Evolutionary conservation across 2,113 vertebrate species (phyloP), one percentile per base, ranked within the genome.

Genomic region (Pithys albifrons): DNA sequence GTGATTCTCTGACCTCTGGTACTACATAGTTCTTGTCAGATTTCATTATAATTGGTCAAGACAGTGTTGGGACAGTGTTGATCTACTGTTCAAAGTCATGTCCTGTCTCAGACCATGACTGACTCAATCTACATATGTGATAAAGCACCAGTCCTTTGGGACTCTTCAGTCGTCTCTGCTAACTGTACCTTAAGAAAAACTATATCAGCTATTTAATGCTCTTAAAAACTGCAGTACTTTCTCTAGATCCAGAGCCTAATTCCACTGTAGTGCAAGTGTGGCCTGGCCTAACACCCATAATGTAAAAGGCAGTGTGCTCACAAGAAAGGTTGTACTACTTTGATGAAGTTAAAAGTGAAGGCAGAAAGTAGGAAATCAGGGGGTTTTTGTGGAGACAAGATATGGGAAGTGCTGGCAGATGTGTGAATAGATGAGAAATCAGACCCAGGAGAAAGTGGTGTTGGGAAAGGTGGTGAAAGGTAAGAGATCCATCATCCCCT

Each of bases 251-350:
- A 37, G 59, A 33, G 18, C 23, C n/a, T 41, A 57, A 61, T 71
- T 84, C 13, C 9, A 19, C 15, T 65, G 10, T 8, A 20, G 49
- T 54, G 35, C 27, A 52, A 9, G 18, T 33, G 25, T 77, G 54
- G 51, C 35, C 71, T 89, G 62, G 29, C 4, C 5, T 71, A 18
- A 31, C 12, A 41, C 29, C 43, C 19, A 41, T 10, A 13, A 13
- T 67, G 19, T 33, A 52, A 80, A 79, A 92, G 18, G 29, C n/a
- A 62, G 7, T 12, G 13, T 31, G 41, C 45, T 85, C 11, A 23
- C 0, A 0, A 64, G 54, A 29, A 33, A 58, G 43, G 19, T 43
- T 87, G 62, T 18, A 6, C 1, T 66, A 3, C 25, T 72, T 28
- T 45, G 23, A 52, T 14, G 2, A 18, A 54, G 35, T 66, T 80